phyloP scores from a whole-genome alignment of 2,113 vertebrate genomes.

The Megaceryle torquata region DNA sequence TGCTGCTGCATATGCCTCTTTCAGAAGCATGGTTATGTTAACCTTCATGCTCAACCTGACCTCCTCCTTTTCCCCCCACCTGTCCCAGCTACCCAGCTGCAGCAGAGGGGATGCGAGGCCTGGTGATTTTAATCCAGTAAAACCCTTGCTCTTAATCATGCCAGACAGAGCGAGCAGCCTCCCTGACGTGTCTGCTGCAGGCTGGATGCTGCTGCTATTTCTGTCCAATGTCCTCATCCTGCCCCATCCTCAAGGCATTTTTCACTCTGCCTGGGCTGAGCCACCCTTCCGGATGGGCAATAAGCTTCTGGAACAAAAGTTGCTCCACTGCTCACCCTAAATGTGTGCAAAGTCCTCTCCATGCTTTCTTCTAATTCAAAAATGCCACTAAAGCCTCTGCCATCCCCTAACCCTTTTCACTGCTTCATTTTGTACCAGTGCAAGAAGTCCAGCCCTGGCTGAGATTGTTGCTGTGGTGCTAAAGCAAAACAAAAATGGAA shows the following conservation, averaged over 20 bases:
- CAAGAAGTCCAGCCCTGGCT: not conserved
- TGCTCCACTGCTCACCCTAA: not conserved
- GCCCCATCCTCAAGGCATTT: not conserved
- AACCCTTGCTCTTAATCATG: constrained; percentile 35
- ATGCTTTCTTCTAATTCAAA: not conserved
- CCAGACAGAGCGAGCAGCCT: constrained; percentile 15
- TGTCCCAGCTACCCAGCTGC: not conserved
- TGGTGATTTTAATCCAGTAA: constrained; percentile 50
- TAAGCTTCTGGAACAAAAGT: not conserved
- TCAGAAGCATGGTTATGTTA: not conserved
- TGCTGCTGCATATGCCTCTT: not conserved
- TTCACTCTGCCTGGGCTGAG: not conserved
- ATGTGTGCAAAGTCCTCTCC: not conserved
- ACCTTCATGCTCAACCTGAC: not conserved
- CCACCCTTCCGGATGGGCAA: fast-evolving
- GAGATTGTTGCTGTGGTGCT: not conserved
- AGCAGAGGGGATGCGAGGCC: not conserved
- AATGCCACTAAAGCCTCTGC: not conserved
- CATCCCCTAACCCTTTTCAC: not conserved
- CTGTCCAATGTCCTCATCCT: constrained; percentile 15
- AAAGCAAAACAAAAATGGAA: fast-evolving
- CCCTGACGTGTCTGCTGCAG: not conserved
- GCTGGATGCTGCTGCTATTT: constrained; percentile 48
- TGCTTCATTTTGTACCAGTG: not conserved
- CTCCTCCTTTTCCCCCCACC: not conserved